Evolutionary conservation across 2,888 invertebrate genomes (phyloP).

Genomic region (Aphidius colemani): DNA sequence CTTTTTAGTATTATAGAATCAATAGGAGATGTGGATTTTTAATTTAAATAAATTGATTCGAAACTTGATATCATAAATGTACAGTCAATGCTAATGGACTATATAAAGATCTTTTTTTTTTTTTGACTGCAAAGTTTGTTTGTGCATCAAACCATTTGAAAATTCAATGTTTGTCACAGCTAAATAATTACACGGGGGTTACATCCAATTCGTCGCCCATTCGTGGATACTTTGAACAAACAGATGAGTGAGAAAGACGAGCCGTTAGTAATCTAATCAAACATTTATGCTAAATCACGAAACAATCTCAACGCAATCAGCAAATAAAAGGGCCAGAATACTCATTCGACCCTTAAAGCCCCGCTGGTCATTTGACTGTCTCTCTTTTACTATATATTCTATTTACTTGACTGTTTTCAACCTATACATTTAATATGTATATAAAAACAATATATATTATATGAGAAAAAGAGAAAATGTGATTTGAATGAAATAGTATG

Average conservation of each 20-base stretch:
- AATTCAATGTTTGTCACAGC: constrained; percentile 36
- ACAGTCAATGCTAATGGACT: too few species aligned
- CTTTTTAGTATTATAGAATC: neutral
- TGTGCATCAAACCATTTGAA: constrained; percentile 12
- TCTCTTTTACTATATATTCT: constrained; percentile 34
- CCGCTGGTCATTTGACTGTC: constrained; percentile 59
- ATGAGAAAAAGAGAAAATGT: constrained; percentile 34
- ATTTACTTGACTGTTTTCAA: constrained; percentile 48
- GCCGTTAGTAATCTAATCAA: constrained; percentile 56
- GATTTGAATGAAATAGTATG: constrained; percentile 33
- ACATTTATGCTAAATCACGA: constrained; percentile 62
- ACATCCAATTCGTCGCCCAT: constrained; percentile 45
- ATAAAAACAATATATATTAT: too few species aligned
- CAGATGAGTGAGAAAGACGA: constrained; percentile 30
- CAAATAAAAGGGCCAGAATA: constrained; percentile 56
- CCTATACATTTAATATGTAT: too few species aligned
- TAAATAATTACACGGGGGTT: constrained; percentile 51
- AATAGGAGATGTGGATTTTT: too few species aligned
- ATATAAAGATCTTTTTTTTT: too few species aligned
- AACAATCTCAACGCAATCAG: constrained; percentile 61
- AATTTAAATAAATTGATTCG: too few species aligned
- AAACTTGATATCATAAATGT: too few species aligned
- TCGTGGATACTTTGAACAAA: constrained; percentile 45
- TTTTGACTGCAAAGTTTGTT: neutral
- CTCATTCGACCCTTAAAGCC: constrained; percentile 50